Percentiles rank a stretch among this genome's conserved stretches.
Evolutionary conservation across 2,888 invertebrate species (phyloP).

Genomic region (Yponomeuta evonymella): DNA sequence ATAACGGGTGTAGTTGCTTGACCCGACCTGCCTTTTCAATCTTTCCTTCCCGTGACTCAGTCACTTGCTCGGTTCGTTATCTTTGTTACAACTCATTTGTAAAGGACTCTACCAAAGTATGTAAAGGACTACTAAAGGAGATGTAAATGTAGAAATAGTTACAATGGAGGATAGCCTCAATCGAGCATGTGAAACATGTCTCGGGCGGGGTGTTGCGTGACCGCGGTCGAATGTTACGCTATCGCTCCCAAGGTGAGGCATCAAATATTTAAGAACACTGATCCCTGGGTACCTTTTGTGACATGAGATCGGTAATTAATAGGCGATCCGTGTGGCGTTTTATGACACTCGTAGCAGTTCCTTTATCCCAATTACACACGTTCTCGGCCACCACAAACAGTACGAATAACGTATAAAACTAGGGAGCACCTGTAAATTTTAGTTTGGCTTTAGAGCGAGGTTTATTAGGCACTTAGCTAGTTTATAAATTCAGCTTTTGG

Average conservation of each 20-base stretch:
- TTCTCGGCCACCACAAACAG: slow-evolving; percentile 14
- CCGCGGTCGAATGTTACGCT: slow-evolving; percentile 23
- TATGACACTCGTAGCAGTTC: slow-evolving; percentile 27
- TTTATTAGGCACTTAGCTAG: background rate
- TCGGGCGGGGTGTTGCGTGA: slow-evolving; percentile 14
- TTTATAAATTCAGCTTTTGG: background rate
- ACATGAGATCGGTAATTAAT: slow-evolving; percentile 30
- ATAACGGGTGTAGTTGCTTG: background rate
- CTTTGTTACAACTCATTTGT: background rate
- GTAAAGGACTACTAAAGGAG: background rate
- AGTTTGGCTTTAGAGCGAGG: background rate
- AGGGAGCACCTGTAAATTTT: background rate
- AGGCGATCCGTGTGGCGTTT: slow-evolving; percentile 30
- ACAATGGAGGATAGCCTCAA: background rate
- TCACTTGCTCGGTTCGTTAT: background rate
- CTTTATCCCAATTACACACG: slow-evolving; percentile 18
- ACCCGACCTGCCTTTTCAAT: background rate
- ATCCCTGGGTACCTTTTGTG: slow-evolving; percentile 38
- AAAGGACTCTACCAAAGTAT: background rate
- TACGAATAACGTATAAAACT: no score
- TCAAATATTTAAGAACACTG: slow-evolving; percentile 39
- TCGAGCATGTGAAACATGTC: background rate
- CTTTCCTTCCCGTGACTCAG: background rate
- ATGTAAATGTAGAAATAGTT: background rate
- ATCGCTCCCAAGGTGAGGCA: slow-evolving; percentile 40